Evolutionary conservation across 2,113 vertebrate species (phyloP).

Genomic region (Mirounga angustirostris): DNA sequence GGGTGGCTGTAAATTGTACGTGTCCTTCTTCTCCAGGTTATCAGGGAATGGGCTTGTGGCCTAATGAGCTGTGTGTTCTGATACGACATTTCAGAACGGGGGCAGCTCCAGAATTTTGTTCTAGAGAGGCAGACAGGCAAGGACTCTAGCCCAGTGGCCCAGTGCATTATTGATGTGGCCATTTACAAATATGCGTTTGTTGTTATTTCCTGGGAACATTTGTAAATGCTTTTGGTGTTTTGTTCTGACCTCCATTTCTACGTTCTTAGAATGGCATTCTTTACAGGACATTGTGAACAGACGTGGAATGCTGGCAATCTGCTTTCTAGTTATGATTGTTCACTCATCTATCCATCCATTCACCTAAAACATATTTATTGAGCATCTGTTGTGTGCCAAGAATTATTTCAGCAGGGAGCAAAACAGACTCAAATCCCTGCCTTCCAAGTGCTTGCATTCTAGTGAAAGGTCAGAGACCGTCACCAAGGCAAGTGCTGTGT

Average conservation of each 20-base stretch:
- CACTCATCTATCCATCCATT: neutral
- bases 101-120: neutral
- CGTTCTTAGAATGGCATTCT: neutral
- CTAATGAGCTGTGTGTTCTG: constrained; percentile 35
- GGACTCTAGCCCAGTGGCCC: neutral
- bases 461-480: neutral
- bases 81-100: neutral
- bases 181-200: neutral
- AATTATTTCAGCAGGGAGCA: neutral
- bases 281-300: neutral
- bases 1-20: neutral
- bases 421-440: neutral
- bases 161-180: neutral
- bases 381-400: neutral
- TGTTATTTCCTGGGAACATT: neutral
- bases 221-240: neutral
- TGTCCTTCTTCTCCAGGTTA: neutral
- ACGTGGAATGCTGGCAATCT: neutral
- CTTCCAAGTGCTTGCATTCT: neutral
- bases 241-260: neutral
- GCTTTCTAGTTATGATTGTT: neutral
- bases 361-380: neutral
- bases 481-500: neutral
- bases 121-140: neutral
- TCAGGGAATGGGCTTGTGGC: neutral